Evolutionary conservation across 2,888 invertebrate genomes (phyloP).

Genomic region (Lapara coniferarum): DNA sequence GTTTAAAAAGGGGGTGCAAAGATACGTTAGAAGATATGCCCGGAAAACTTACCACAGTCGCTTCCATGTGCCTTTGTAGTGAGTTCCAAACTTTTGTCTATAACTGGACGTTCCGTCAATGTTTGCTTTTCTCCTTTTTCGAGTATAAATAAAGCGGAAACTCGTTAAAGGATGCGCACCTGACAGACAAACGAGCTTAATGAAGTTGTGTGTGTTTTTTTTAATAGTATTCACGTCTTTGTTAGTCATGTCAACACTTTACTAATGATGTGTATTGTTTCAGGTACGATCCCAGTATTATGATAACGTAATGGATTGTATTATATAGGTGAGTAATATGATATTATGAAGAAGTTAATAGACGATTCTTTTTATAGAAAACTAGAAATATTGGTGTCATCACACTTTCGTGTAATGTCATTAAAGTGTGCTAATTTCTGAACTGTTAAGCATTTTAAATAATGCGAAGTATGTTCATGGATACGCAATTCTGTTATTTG

Average conservation of each 20-base stretch:
- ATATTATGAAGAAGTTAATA: too few relatives aligned
- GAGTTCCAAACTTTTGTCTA: constrained; percentile 8
- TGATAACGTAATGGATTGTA: not conserved
- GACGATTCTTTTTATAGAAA: too few relatives aligned
- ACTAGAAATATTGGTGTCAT: too few relatives aligned
- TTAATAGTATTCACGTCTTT: not conserved
- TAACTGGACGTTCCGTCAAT: constrained; percentile 20
- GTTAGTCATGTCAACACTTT: not conserved
- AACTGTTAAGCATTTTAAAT: too few relatives aligned
- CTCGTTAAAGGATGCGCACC: constrained; percentile 24
- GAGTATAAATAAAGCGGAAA: constrained; percentile 22
- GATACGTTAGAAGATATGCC: too few relatives aligned
- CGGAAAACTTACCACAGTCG: not conserved
- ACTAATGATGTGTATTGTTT: constrained; percentile 6
- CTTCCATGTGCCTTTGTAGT: not conserved
- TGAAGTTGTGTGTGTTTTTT: constrained; percentile 22
- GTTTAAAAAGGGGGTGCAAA: too few relatives aligned
- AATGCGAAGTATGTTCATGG: too few relatives aligned
- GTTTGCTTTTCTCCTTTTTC: constrained; percentile 19
- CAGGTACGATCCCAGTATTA: constrained; percentile 14
- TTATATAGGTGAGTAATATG: not conserved
- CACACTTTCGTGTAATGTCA: too few relatives aligned
- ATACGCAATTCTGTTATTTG: too few relatives aligned
- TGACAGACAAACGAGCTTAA: constrained; percentile 28
- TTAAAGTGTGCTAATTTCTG: too few relatives aligned